Conservation (phyloP, 2,888 invertebrate species). For the Schizotus pectinicornis region DNA sequence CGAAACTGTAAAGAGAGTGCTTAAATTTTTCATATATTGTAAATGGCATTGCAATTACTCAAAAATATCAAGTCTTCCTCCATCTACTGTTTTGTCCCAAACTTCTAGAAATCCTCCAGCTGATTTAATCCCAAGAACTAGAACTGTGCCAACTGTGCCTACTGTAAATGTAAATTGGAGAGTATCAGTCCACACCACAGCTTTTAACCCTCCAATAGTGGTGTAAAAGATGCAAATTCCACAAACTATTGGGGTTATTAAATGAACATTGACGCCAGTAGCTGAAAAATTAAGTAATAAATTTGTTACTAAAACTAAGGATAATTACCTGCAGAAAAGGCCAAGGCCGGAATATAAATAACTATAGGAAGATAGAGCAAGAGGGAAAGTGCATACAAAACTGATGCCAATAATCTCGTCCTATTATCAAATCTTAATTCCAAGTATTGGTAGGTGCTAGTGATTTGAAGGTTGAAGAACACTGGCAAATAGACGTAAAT, state of each 20-base stretch:
- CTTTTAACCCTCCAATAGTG: slow-evolving; percentile 71
- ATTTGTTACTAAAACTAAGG: background rate
- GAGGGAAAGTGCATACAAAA: slow-evolving; percentile 65
- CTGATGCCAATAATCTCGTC: slow-evolving; percentile 66
- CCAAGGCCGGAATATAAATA: slow-evolving; percentile 73
- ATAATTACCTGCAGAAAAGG: slow-evolving; percentile 69
- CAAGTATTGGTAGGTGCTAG: slow-evolving; percentile 73
- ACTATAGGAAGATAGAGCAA: slow-evolving; percentile 69
- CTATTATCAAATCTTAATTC: slow-evolving; percentile 68
- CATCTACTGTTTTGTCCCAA: slow-evolving; percentile 64
- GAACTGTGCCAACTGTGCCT: slow-evolving; percentile 63
- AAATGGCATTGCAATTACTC: slow-evolving; percentile 60
- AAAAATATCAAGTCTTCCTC: slow-evolving; percentile 66
- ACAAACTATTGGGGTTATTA: slow-evolving; percentile 73
- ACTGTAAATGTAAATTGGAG: slow-evolving; percentile 65
- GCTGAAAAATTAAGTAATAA: slow-evolving; percentile 61
- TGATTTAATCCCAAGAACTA: slow-evolving; percentile 63
- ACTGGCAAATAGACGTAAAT: slow-evolving; percentile 65
- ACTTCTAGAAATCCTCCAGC: slow-evolving; percentile 65
- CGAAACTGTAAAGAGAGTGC: slow-evolving; percentile 59
- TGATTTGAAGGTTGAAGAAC: slow-evolving; percentile 72
- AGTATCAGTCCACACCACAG: slow-evolving; percentile 70
- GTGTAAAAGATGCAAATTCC: slow-evolving; percentile 78
- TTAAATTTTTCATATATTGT: background rate
- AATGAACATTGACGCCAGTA: slow-evolving; percentile 70